A percentile compares a stretch with the other conserved stretches of the same genome.
phyloP scores from a whole-genome alignment of 2,113 vertebrate genomes.

The Anas platyrhynchos region DNA sequence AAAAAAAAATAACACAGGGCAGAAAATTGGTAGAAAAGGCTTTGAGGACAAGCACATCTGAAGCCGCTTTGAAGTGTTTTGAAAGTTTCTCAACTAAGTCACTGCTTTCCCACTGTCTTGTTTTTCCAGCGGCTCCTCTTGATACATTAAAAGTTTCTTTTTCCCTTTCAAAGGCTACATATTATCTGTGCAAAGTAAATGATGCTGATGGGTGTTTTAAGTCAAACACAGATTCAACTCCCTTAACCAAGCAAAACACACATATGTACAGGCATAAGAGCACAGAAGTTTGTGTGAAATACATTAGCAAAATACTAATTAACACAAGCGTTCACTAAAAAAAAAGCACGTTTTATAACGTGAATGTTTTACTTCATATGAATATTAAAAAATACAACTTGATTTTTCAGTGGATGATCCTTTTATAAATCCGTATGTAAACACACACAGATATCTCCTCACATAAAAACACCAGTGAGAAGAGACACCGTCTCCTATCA shows the following conservation, averaged over 20 bases:
- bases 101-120: neutral
- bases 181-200: neutral
- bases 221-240: neutral
- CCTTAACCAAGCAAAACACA: neutral
- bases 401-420: neutral
- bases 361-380: neutral
- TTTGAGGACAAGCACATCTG: neutral
- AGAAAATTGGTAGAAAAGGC: neutral
- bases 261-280: neutral
- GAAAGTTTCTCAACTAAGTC: neutral
- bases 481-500: neutral
- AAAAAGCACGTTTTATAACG: neutral
- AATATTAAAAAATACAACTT: neutral
- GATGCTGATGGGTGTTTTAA: neutral
- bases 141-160: neutral
- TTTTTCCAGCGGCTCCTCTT: neutral
- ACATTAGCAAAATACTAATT: neutral
- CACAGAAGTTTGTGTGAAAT: neutral
- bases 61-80: neutral
- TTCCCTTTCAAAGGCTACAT: neutral
- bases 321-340: neutral
- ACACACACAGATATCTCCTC: neutral
- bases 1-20: neutral
- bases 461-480: neutral
- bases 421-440: neutral